These are phyloP conservation scores for Glaucopsyche alexis DNA, from an alignment of 2,888 invertebrate species.

Conservation along the genomic window DNA sequence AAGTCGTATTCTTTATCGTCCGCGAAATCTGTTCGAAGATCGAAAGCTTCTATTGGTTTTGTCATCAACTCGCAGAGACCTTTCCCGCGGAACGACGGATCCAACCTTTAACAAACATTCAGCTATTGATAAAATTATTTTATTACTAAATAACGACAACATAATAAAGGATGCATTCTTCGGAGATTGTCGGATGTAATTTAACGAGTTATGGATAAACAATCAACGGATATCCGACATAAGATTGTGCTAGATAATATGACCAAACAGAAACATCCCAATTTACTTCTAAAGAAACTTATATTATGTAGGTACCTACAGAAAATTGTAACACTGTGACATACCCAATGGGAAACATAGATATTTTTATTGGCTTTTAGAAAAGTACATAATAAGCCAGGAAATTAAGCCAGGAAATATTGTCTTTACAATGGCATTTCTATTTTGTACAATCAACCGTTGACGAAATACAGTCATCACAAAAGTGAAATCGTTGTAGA, in stretches of 20 bases:
- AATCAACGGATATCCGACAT: neutral
- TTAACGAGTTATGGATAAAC: constrained; percentile 14
- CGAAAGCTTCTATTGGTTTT: constrained; percentile 84
- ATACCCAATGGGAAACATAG: too few relatives aligned
- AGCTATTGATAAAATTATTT: neutral
- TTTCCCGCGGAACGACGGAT: constrained; percentile 84
- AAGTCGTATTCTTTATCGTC: constrained; percentile 88
- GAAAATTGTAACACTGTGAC: too few relatives aligned
- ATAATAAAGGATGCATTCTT: neutral
- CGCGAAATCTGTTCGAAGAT: constrained; percentile 80
- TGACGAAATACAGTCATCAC: too few relatives aligned
- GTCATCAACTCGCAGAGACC: constrained; percentile 89
- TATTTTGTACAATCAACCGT: too few relatives aligned
- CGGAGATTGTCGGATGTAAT: neutral
- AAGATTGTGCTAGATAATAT: neutral
- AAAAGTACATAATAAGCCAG: too few relatives aligned
- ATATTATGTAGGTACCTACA: too few relatives aligned
- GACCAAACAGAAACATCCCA: neutral
- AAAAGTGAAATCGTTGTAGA: too few relatives aligned
- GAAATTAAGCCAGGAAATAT: too few relatives aligned
- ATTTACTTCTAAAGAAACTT: neutral
- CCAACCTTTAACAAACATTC: constrained; percentile 71
- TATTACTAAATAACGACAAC: neutral
- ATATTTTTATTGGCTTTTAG: too few relatives aligned
- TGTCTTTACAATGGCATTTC: too few relatives aligned